A percentile compares a stretch with the other conserved stretches of the same genome.
These are phyloP conservation scores for Pelecanus crispus DNA, from an alignment of 2,113 vertebrate species.

Conservation along the genomic window DNA sequence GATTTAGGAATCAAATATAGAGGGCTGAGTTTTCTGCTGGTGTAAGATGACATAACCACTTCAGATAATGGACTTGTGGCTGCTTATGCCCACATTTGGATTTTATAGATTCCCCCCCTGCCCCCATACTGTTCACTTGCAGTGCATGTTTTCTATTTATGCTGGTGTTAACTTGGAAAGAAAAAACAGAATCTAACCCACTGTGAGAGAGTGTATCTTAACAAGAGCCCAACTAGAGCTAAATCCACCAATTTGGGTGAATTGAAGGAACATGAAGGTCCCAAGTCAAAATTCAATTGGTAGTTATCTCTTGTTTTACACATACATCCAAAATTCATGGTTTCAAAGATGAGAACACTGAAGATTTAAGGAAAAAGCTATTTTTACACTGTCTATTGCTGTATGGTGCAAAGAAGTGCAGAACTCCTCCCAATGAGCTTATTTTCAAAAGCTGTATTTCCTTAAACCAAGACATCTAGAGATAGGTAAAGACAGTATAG, in stretches of 20 bases:
- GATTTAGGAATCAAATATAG: conserved; percentile 54
- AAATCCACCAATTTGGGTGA: not conserved
- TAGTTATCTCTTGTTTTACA: not conserved
- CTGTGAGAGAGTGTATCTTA: not conserved
- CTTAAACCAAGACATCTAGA: not conserved
- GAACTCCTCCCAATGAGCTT: not conserved
- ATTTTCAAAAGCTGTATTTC: not conserved
- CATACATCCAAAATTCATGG: not conserved
- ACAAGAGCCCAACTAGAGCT: not conserved
- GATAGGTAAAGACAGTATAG: not conserved
- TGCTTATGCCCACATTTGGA: conserved; percentile 30
- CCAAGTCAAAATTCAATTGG: not conserved
- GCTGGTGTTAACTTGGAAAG: not conserved
- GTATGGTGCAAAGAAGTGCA: not conserved
- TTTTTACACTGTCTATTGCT: not conserved
- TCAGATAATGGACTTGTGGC: conserved; percentile 24
- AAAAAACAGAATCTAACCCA: not conserved
- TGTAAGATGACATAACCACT: conserved; percentile 62
- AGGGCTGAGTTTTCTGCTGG: conserved; percentile 36
- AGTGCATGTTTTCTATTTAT: conserved; percentile 14
- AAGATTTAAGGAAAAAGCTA: not conserved
- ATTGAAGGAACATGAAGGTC: not conserved
- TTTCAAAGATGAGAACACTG: not conserved
- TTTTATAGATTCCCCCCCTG: conserved; percentile 23
- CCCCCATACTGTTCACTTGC: conserved; percentile 8